phyloP scores from a whole-genome alignment of 2,888 invertebrate species.

The Drosophila ustulata region DNA sequence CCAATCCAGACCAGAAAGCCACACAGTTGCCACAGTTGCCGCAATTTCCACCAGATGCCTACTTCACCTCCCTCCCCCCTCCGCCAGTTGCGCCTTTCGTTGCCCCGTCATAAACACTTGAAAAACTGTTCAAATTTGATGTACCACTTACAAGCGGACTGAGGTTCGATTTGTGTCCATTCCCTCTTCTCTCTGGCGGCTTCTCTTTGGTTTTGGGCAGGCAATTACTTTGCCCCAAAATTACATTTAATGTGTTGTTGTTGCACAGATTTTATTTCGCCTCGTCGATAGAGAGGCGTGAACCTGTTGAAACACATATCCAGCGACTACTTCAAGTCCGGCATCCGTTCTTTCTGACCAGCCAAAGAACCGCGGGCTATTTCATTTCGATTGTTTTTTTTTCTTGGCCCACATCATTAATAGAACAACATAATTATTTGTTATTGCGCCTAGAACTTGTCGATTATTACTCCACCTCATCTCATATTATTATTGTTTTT shows the following conservation, averaged over 20 bases:
- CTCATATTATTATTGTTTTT: neutral
- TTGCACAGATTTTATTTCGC: constrained; percentile 52
- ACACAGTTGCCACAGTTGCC: constrained; percentile 7
- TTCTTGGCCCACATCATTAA: constrained; percentile 36
- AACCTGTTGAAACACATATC: constrained; percentile 80
- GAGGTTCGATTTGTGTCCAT: constrained; percentile 18
- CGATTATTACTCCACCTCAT: constrained; percentile 42
- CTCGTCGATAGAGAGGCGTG: constrained; percentile 73
- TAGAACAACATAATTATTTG: constrained; percentile 58
- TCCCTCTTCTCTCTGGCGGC: constrained; percentile 36
- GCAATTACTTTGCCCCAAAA: constrained; percentile 57
- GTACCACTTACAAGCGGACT: constrained; percentile 68
- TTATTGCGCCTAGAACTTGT: constrained; percentile 64
- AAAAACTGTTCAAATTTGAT: constrained; percentile 76
- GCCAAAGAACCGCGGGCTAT: constrained; percentile 27
- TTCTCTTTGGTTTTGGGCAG: constrained; percentile 39
- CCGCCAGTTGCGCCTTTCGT: neutral
- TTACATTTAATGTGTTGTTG: constrained; percentile 70
- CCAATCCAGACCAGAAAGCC: constrained; percentile 50
- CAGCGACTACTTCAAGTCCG: constrained; percentile 29
- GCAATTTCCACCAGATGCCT: constrained; percentile 3
- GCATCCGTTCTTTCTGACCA: constrained; percentile 58
- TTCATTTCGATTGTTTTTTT: constrained; percentile 37
- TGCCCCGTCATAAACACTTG: constrained; percentile 69
- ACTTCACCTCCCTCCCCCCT: neutral